Evolutionary conservation across 1,140 invertebrate genomes (phyloP).

Genomic region (Drosophila sucinea): DNA sequence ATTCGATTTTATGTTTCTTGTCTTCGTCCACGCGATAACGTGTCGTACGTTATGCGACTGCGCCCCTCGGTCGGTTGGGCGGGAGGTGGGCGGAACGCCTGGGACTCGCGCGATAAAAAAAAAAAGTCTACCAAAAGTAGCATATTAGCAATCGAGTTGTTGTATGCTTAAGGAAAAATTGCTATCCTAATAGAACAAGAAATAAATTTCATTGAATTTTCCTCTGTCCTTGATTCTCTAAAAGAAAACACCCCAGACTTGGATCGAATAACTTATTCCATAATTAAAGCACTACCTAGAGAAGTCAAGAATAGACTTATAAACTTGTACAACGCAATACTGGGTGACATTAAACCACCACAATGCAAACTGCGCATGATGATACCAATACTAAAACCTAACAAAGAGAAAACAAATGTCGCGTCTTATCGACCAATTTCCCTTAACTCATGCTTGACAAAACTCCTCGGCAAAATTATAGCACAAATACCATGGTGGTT

Average conservation of each 20-base stretch:
- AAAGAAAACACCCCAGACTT: slow-evolving; percentile 24
- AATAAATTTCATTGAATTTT: slow-evolving; percentile 17
- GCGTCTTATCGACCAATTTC: slow-evolving; percentile 35
- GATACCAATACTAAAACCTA: slow-evolving; percentile 27
- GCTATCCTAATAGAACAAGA: slow-evolving; percentile 22
- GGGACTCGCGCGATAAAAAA: too few relatives aligned
- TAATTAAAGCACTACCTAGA: slow-evolving; percentile 21
- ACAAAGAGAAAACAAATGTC: slow-evolving; percentile 18
- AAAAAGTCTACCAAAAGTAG: neutral
- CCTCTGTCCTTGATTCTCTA: slow-evolving; percentile 7
- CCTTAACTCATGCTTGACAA: slow-evolving; percentile 27
- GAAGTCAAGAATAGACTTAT: slow-evolving; percentile 12
- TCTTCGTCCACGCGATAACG: too few relatives aligned
- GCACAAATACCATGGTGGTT: slow-evolving; percentile 34
- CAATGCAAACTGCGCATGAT: slow-evolving; percentile 29
- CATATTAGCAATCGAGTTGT: neutral
- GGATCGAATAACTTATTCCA: slow-evolving; percentile 28
- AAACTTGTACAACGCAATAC: slow-evolving; percentile 24
- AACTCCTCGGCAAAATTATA: slow-evolving; percentile 33
- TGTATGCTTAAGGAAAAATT: neutral
- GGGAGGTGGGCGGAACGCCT: too few relatives aligned
- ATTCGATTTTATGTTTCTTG: too few relatives aligned
- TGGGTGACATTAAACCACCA: slow-evolving; percentile 20
- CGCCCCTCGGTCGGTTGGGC: too few relatives aligned
- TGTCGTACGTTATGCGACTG: too few relatives aligned